phyloP scores from a whole-genome alignment of 2,888 invertebrate genomes.

The Temnothorax ravouxi region DNA sequence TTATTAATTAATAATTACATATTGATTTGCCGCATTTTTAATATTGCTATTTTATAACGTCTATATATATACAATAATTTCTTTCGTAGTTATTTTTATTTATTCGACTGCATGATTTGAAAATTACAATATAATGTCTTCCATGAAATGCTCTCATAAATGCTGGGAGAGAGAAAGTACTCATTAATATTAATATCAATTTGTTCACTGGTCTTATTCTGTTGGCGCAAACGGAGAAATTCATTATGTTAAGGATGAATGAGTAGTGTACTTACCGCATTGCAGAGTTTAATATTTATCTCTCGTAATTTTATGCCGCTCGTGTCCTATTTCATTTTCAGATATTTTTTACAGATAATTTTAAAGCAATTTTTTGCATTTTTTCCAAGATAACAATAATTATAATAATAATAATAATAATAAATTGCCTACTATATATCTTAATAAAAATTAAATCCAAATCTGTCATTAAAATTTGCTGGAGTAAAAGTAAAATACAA shows the following conservation, averaged over 20 bases:
- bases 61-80: not conserved
- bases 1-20: not conserved
- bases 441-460: not conserved
- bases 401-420: not conserved
- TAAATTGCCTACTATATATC: not conserved
- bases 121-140: not conserved
- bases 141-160: not conserved
- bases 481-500: not conserved
- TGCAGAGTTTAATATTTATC: slow-evolving; percentile 40
- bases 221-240: not conserved
- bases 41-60: not conserved
- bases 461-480: slow-evolving; percentile 14
- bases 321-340: slow-evolving; percentile 6
- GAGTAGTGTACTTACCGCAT: slow-evolving; percentile 48
- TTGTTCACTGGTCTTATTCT: slow-evolving; percentile 9
- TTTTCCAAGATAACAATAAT: not conserved
- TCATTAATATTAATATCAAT: slow-evolving; percentile 25
- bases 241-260: slow-evolving; percentile 23
- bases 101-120: not conserved
- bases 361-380: not conserved
- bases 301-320: not conserved
- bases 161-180: not conserved
- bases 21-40: not conserved
- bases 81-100: not conserved
- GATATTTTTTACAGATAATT: slow-evolving; percentile 14